Percentiles rank a stretch among this genome's conserved stretches.
Evolutionary conservation across 2,113 vertebrate genomes (phyloP).

Genomic region (Phrynosoma platyrhinos): DNA sequence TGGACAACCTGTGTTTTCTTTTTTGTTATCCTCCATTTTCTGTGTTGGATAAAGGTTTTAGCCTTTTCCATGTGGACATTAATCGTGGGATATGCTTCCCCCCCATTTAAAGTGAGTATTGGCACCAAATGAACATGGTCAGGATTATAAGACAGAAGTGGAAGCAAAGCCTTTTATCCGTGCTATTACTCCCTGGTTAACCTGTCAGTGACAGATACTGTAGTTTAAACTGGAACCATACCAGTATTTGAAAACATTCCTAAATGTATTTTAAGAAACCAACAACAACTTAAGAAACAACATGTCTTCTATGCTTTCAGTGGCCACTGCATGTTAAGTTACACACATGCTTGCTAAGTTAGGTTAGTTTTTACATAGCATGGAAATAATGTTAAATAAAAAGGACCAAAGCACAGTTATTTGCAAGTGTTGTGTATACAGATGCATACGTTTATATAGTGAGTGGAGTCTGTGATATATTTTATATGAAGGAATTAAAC

Average conservation of each 20-base stretch:
- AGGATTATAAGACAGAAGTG: conserved; percentile 37
- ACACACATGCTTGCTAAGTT: conserved; percentile 38
- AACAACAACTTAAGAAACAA: not conserved
- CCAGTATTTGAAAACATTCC: conserved; percentile 58
- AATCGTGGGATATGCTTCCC: not conserved
- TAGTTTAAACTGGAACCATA: conserved; percentile 50
- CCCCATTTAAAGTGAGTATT: conserved; percentile 2
- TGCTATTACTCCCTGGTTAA: conserved; percentile 40
- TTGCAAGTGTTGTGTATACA: not conserved
- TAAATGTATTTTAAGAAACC: conserved; percentile 5
- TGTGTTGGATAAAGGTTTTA: conserved; percentile 55
- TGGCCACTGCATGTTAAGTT: conserved; percentile 43
- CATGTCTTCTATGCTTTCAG: conserved; percentile 20
- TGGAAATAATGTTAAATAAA: conserved; percentile 46
- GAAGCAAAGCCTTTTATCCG: conserved; percentile 42
- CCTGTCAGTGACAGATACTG: conserved; percentile 46
- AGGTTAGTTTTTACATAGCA: conserved; percentile 40
- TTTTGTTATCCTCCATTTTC: conserved; percentile 34
- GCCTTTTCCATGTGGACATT: conserved; percentile 59
- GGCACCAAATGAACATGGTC: conserved; percentile 30
- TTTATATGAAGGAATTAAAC: conserved; percentile 11
- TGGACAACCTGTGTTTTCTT: not conserved
- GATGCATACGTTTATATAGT: conserved; percentile 4
- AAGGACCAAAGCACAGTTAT: conserved; percentile 67
- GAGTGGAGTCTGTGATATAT: conserved; percentile 29